These are phyloP conservation scores for Crotalus tigris DNA, from an alignment of 2,113 vertebrate genomes.

Conservation along the genomic window DNA sequence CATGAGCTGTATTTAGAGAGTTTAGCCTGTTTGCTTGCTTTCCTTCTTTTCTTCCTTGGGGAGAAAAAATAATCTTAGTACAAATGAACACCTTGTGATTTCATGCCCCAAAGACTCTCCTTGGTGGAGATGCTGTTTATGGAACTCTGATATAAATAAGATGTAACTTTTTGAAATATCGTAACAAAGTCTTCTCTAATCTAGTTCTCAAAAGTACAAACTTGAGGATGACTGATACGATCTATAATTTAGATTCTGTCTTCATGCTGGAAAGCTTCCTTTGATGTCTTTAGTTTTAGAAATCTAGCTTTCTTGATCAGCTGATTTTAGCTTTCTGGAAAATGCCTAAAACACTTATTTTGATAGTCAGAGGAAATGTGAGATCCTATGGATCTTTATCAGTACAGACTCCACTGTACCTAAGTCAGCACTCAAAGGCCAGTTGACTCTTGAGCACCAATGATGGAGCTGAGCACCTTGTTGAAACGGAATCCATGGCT, in stretches of 20 bases:
- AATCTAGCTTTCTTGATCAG: neutral
- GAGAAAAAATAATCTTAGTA: too few species aligned
- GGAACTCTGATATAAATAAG: neutral
- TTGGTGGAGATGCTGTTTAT: neutral
- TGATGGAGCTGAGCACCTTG: neutral
- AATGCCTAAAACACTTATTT: neutral
- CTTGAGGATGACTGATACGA: neutral
- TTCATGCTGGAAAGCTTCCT: neutral
- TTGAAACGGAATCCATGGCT: neutral
- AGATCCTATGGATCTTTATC: neutral
- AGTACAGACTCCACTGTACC: neutral
- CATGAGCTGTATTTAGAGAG: too few species aligned
- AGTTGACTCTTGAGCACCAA: neutral
- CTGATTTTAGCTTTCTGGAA: neutral
- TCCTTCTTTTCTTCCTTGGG: too few species aligned
- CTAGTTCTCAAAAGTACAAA: neutral
- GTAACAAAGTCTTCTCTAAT: neutral
- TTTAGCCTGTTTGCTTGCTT: too few species aligned
- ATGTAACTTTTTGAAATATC: neutral
- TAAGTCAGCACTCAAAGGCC: neutral
- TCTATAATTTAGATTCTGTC: neutral
- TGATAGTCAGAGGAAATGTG: neutral
- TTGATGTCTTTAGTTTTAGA: neutral
- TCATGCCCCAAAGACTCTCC: neutral
- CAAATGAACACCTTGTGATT: neutral